Conservation (phyloP, 2,888 invertebrate species). For the Nephrocerus scutellatus region DNA sequence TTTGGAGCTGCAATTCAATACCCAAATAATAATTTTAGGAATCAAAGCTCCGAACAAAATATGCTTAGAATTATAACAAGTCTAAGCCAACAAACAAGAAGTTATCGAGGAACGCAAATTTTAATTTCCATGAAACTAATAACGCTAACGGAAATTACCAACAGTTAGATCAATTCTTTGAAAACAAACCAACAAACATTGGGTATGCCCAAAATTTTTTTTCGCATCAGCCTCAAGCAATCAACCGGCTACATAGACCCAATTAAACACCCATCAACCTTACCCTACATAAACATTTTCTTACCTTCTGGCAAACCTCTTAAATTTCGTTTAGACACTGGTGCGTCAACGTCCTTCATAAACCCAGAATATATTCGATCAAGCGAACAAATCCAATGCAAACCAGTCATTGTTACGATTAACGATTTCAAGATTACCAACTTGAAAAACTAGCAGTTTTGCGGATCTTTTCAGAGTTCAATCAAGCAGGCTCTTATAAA, state of each 20-base stretch:
- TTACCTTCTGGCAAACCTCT: too few relatives aligned
- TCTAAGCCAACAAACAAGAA: background rate
- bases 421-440: slow-evolving; percentile 9
- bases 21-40: too few relatives aligned
- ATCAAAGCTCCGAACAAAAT: too few relatives aligned
- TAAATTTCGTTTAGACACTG: too few relatives aligned
- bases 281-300: slow-evolving; percentile 14
- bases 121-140: too few relatives aligned
- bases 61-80: too few relatives aligned
- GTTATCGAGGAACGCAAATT: background rate
- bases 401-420: slow-evolving; percentile 10
- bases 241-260: slow-evolving; percentile 3
- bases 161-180: too few relatives aligned
- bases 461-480: slow-evolving; percentile 7
- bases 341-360: too few relatives aligned
- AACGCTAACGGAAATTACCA: background rate
- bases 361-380: slow-evolving; percentile 15
- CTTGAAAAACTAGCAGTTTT: slow-evolving; percentile 1
- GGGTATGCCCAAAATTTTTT: background rate
- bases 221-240: background rate
- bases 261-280: slow-evolving; percentile 7
- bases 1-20: too few relatives aligned
- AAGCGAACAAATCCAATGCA: slow-evolving; percentile 2
- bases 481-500: slow-evolving; percentile 1
- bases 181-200: background rate